phyloP scores from a whole-genome alignment of 1,140 invertebrate species.

The Ostrea edulis region DNA sequence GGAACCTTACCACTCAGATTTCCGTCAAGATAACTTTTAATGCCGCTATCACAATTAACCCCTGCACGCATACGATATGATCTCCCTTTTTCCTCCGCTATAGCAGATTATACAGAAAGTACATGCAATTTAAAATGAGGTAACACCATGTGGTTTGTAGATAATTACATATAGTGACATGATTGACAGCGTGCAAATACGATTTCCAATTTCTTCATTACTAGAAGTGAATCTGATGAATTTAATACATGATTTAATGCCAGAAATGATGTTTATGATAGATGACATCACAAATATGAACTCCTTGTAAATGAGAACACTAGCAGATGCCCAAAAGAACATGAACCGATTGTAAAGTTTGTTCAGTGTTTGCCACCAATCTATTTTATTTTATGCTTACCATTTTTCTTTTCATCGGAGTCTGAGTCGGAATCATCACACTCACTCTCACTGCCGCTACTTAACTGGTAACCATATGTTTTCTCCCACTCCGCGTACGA shows the following conservation, averaged over 20 bases:
- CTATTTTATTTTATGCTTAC: conserved; percentile 23
- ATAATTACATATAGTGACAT: background rate
- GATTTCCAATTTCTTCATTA: background rate
- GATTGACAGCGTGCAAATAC: background rate
- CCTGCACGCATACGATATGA: conserved; percentile 34
- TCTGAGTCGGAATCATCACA: conserved; percentile 53
- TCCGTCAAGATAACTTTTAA: conserved; percentile 11
- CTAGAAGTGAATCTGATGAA: too few relatives aligned
- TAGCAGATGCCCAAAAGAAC: too few relatives aligned
- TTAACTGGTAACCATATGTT: conserved; percentile 63
- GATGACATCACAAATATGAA: too few relatives aligned
- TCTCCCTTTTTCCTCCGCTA: conserved; percentile 13
- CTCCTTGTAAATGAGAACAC: too few relatives aligned
- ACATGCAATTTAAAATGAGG: background rate
- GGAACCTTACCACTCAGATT: conserved; percentile 32
- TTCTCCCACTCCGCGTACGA: conserved; percentile 71
- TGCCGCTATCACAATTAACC: conserved; percentile 20
- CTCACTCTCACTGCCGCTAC: conserved; percentile 51
- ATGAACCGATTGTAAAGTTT: too few relatives aligned
- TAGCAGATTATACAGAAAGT: conserved; percentile 25
- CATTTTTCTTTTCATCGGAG: conserved; percentile 57
- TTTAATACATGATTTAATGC: too few relatives aligned
- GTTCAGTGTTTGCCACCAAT: too few relatives aligned
- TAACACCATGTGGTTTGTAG: background rate
- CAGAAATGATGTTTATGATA: too few relatives aligned